Evolutionary conservation across 2,797 vertebrate genomes (phyloP), one percentile per base, ranked within the genome.

Genomic region (Pitangus sulphuratus): DNA sequence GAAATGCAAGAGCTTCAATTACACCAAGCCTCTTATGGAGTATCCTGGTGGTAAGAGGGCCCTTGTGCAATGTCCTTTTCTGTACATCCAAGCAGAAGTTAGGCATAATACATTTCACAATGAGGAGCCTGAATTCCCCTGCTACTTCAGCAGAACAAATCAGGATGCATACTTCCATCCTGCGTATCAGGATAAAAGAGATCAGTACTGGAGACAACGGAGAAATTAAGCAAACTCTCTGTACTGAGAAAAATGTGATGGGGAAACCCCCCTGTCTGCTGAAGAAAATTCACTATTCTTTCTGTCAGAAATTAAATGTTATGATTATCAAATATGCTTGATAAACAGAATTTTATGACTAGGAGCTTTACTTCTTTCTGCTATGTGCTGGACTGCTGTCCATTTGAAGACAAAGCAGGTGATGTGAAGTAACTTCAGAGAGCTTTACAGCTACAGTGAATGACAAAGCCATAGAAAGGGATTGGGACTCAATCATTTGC

Each of bases 131-230:
- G 56, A 90, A 93, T 84, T 94, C 61, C 45, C 44, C 76, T 75
- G 72, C 48, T 95, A 69, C 26, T 78, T 93, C 69, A 87, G 53
- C 66, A 84, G 82, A 91, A 53, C 71, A 90, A 83, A 96, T 83
- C 60, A 79, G 53, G 65, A 86, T 79, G 45, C 54, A 35, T 47
- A 51, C 71, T 84, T 91, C 76, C 37, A 71, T 86, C 65, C 69
- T 86, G 69, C 7, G 8, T 83, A 94, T 81, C 64, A 81, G 69
- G 57, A 86, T 83, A 70, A 92, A 70, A 80, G 75, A 71, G 14
- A 45, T 95, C 61, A 74, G 28, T 44, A 22, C n/a, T 40, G n/a
- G 35, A 96, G 87, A 85, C 16, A 85, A 69, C 68, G 48, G 21
- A 83, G 51, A 78, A 69, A 53, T 66, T 68, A 66, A 92, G 58